phyloP scores from a whole-genome alignment of 2,797 vertebrate species.

The Tenualosa ilisha region DNA sequence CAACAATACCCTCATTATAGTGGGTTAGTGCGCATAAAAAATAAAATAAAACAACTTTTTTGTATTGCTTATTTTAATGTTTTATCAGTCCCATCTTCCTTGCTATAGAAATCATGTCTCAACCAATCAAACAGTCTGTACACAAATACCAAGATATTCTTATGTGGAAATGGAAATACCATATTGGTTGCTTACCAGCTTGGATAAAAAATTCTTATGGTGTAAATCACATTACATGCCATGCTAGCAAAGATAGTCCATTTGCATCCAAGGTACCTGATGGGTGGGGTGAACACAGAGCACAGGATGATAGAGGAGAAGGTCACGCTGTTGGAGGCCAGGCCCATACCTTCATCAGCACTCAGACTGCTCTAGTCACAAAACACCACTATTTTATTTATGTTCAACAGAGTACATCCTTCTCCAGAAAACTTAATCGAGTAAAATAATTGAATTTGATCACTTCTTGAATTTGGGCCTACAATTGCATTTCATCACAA shows the following conservation, averaged over 20 bases:
- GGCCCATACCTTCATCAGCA: slow-evolving; percentile 71
- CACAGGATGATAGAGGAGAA: slow-evolving; percentile 74
- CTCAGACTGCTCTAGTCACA: slow-evolving; percentile 78
- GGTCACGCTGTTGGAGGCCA: slow-evolving; percentile 73
- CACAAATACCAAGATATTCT: neutral
- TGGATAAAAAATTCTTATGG: slow-evolving; percentile 53
- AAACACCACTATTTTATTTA: too few relatives aligned
- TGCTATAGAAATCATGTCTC: too few relatives aligned
- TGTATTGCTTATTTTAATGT: too few relatives aligned
- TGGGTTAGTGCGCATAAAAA: too few relatives aligned
- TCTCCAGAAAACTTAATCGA: neutral
- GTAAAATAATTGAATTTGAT: too few relatives aligned
- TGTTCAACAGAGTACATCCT: too few relatives aligned
- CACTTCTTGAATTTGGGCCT: too few relatives aligned
- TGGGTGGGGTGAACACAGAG: slow-evolving; percentile 78
- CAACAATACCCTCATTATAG: too few relatives aligned
- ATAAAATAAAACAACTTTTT: too few relatives aligned
- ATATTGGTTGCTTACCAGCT: neutral
- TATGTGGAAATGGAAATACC: neutral
- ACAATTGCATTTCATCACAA: too few relatives aligned
- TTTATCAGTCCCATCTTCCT: too few relatives aligned
- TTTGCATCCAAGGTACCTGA: slow-evolving; percentile 78
- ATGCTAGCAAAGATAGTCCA: slow-evolving; percentile 78
- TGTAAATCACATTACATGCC: slow-evolving; percentile 77
- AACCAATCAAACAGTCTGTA: too few relatives aligned